Evolutionary conservation across 1,140 invertebrate genomes (phyloP).

Genomic region (Amphibalanus amphitrite): DNA sequence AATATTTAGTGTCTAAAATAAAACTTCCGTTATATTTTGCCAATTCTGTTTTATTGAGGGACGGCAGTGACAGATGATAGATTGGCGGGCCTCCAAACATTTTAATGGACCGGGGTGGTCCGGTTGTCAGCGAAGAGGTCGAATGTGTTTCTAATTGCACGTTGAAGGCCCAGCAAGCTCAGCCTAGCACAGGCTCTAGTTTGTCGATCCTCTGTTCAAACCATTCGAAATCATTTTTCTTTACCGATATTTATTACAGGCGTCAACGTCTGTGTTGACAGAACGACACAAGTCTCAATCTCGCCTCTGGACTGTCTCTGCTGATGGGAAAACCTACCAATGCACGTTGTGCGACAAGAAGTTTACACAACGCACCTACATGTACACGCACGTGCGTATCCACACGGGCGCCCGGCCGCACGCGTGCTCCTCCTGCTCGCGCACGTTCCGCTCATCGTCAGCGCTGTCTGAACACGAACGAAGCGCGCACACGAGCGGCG

Average conservation of each 20-base stretch:
- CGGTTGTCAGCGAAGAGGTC: no score
- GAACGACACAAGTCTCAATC: not conserved
- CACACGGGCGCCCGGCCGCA: constrained; percentile 16
- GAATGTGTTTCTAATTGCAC: no score
- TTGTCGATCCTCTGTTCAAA: not conserved
- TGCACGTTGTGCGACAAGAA: constrained; percentile 15
- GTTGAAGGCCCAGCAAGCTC: no score
- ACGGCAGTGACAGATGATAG: no score
- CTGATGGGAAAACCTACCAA: constrained; percentile 9
- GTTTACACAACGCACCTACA: constrained; percentile 17
- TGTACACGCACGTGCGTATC: constrained; percentile 17
- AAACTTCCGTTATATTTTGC: no score
- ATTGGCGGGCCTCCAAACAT: no score
- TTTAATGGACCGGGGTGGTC: no score
- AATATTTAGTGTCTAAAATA: no score
- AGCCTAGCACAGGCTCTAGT: not conserved
- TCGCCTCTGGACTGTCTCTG: not conserved
- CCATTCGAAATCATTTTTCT: not conserved
- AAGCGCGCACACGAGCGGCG: constrained; percentile 4
- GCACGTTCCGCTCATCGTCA: constrained; percentile 14
- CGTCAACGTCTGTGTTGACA: not conserved
- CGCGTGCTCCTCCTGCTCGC: constrained; percentile 17
- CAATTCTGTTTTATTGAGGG: no score
- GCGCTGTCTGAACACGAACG: constrained; percentile 13
- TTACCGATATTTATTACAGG: not conserved